Evolutionary conservation across 2,113 vertebrate genomes (phyloP).

Genomic region (Oceanodroma tethys): DNA sequence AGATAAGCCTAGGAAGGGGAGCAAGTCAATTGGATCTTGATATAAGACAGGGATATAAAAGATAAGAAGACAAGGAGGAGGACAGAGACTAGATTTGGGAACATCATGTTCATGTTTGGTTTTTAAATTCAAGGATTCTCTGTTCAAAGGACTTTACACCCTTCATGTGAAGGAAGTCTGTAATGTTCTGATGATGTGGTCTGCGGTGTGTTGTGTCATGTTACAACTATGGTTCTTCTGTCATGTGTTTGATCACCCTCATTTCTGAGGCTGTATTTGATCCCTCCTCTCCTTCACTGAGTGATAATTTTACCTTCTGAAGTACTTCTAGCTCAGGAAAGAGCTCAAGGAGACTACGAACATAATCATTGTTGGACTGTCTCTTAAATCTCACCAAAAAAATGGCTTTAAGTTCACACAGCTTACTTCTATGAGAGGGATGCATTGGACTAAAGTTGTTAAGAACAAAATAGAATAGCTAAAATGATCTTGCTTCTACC

Average conservation of each 20-base stretch:
- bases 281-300: background rate
- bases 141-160: background rate
- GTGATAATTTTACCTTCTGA: background rate
- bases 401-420: background rate
- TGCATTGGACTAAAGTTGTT: background rate
- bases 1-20: background rate
- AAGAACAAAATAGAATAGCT: background rate
- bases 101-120: fast-evolving
- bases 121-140: background rate
- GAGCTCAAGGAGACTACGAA: background rate
- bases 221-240: background rate
- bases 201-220: background rate
- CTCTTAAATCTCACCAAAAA: background rate
- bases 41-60: background rate
- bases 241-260: background rate
- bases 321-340: background rate
- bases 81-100: background rate
- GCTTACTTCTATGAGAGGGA: background rate
- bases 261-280: background rate
- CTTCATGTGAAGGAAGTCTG: background rate
- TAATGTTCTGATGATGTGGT: background rate
- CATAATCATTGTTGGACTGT: background rate
- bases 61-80: background rate
- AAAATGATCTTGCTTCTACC: background rate
- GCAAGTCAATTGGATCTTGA: background rate